These are phyloP conservation scores for Harpegnathos saltator DNA, from an alignment of 1,140 invertebrate genomes.

Conservation along the genomic window DNA sequence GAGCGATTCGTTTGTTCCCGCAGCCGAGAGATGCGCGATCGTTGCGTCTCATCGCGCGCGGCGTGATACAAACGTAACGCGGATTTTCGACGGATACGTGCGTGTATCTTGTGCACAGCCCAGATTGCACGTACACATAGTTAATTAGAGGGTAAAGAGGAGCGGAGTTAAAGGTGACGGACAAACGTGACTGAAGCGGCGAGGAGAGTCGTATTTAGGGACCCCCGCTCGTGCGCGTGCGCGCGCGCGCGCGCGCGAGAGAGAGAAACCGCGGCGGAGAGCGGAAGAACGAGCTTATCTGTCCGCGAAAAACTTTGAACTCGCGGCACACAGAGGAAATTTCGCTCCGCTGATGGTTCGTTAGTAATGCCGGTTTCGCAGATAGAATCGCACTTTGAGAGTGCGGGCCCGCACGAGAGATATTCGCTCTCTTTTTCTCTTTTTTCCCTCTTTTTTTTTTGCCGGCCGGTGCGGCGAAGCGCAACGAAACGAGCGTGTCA, in stretches of 20 bases:
- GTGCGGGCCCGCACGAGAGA: slow-evolving; percentile 32
- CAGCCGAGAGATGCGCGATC: background rate
- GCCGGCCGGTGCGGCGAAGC: slow-evolving; percentile 3
- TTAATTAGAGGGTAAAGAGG: slow-evolving; percentile 8
- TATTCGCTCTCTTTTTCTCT: slow-evolving; percentile 32
- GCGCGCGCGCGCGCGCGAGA: too few relatives aligned
- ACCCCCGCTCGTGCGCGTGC: slow-evolving; percentile 53
- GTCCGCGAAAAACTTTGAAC: slow-evolving; percentile 55
- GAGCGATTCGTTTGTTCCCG: slow-evolving; percentile 22
- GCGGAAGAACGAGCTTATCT: slow-evolving; percentile 61
- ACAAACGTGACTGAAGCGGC: slow-evolving; percentile 6
- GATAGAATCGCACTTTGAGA: slow-evolving; percentile 57
- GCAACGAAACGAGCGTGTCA: slow-evolving; percentile 49
- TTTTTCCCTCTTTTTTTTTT: too few relatives aligned
- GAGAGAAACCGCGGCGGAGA: slow-evolving; percentile 9
- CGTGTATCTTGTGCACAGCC: too few relatives aligned
- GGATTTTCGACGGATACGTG: background rate
- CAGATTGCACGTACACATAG: background rate
- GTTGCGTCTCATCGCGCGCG: background rate
- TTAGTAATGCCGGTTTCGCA: slow-evolving; percentile 55
- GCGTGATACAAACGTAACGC: background rate
- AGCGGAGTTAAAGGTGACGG: background rate
- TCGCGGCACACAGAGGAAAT: slow-evolving; percentile 52
- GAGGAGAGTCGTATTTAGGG: slow-evolving; percentile 58
- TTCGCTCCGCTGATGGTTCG: slow-evolving; percentile 58